These are phyloP conservation scores for Astur gentilis DNA, from an alignment of 2,113 vertebrate species.

Conservation along the genomic window DNA sequence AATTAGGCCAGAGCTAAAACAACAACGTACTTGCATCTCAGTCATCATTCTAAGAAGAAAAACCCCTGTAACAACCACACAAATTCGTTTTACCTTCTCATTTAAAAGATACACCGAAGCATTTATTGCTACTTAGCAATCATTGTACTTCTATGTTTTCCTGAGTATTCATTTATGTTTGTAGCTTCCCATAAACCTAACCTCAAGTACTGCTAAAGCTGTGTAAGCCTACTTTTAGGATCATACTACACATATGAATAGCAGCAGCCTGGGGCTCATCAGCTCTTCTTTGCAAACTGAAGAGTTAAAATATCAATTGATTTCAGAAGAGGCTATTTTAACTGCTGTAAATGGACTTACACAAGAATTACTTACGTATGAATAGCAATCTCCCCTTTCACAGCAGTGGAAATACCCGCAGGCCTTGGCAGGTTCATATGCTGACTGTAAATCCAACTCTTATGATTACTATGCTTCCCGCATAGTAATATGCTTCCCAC, in stretches of 20 bases:
- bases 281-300: background rate
- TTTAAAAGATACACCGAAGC: background rate
- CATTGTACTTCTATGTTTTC: background rate
- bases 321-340: background rate
- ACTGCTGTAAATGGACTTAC: background rate
- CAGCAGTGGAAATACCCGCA: background rate
- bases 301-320: background rate
- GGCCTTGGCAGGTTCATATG: background rate
- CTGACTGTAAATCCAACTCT: background rate
- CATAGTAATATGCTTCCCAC: background rate
- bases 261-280: background rate
- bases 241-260: background rate
- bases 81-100: background rate
- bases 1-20: background rate
- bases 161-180: background rate
- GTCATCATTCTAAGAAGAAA: background rate
- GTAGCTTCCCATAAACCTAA: background rate
- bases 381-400: background rate
- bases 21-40: background rate
- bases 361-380: background rate
- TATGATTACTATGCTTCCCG: fast-evolving
- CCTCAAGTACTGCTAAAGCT: background rate
- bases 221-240: background rate
- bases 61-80: fast-evolving
- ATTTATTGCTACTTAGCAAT: background rate